A percentile compares a stretch with the other conserved stretches of the same genome.
Evolutionary conservation across 2,888 invertebrate species (phyloP).

Genomic region (Nomada flava): DNA sequence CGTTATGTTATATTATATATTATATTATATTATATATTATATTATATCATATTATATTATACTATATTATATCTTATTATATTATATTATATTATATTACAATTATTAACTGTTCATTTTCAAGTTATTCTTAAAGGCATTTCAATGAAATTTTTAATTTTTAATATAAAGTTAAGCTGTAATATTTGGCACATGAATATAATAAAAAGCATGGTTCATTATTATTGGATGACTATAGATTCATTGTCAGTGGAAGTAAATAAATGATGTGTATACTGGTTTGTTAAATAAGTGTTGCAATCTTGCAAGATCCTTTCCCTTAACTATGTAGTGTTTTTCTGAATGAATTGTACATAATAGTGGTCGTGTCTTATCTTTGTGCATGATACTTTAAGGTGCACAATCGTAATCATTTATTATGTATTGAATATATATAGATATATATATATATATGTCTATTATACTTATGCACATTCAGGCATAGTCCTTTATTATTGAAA

Average conservation of each 20-base stretch:
- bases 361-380: slow-evolving; percentile 51
- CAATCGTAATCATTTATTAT: slow-evolving; percentile 37
- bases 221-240: slow-evolving; percentile 78
- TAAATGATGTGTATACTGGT: slow-evolving; percentile 81
- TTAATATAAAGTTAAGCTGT: slow-evolving; percentile 78
- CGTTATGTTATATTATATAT: slow-evolving; percentile 59
- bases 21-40: slow-evolving; percentile 63
- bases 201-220: slow-evolving; percentile 77
- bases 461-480: slow-evolving; percentile 71
- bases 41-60: slow-evolving; percentile 50
- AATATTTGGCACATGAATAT: slow-evolving; percentile 76
- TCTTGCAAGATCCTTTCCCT: slow-evolving; percentile 68
- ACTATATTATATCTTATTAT: slow-evolving; percentile 39
- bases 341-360: slow-evolving; percentile 50
- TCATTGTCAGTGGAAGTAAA: slow-evolving; percentile 80
- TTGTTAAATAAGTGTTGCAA: slow-evolving; percentile 79
- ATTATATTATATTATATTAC: slow-evolving; percentile 58
- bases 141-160: slow-evolving; percentile 78
- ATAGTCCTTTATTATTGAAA: slow-evolving; percentile 80
- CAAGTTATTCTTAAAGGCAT: slow-evolving; percentile 80
- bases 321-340: slow-evolving; percentile 40
- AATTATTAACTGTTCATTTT: slow-evolving; percentile 77
- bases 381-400: slow-evolving; percentile 60
- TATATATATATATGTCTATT: slow-evolving; percentile 59
- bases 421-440: slow-evolving; percentile 51